Percentiles rank a stretch among this genome's conserved stretches.
phyloP scores from a whole-genome alignment of 37 sponge, comb jelly and placozoan genomes.

The Beroe ovata region DNA sequence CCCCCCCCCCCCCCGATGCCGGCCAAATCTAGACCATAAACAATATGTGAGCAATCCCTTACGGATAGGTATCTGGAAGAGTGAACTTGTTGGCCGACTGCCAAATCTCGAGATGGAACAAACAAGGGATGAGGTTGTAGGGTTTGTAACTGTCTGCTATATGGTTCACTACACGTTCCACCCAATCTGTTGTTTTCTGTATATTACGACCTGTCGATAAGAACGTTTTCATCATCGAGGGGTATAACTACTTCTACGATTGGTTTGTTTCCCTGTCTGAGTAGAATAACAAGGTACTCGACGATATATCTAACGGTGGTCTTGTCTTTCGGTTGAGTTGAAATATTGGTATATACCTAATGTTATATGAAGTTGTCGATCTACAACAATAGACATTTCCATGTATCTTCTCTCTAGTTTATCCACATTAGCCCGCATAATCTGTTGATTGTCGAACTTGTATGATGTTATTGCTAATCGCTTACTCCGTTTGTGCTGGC shows the following conservation, averaged over 20 bases:
- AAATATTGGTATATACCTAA: constrained; percentile 41
- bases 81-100: neutral
- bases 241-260: no score
- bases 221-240: no score
- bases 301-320: no score
- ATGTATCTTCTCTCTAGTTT: constrained; percentile 17
- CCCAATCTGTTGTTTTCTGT: neutral
- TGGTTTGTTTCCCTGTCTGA: no score
- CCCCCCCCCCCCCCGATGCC: no score
- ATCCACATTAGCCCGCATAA: constrained; percentile 42
- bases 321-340: no score
- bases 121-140: neutral
- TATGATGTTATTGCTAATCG: constrained; percentile 2
- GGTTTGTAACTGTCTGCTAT: constrained; percentile 12
- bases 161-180: constrained; percentile 12
- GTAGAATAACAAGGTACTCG: no score
- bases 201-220: constrained; percentile 1
- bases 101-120: constrained; percentile 22
- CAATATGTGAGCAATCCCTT: no score
- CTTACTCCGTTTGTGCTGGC: constrained; percentile 14
- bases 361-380: neutral
- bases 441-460: neutral
- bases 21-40: no score
- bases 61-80: neutral
- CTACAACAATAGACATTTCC: constrained; percentile 12